Evolutionary conservation across 2,797 vertebrate genomes (phyloP), one percentile per base, ranked within the genome.

Genomic region (Etheostoma perlongum): DNA sequence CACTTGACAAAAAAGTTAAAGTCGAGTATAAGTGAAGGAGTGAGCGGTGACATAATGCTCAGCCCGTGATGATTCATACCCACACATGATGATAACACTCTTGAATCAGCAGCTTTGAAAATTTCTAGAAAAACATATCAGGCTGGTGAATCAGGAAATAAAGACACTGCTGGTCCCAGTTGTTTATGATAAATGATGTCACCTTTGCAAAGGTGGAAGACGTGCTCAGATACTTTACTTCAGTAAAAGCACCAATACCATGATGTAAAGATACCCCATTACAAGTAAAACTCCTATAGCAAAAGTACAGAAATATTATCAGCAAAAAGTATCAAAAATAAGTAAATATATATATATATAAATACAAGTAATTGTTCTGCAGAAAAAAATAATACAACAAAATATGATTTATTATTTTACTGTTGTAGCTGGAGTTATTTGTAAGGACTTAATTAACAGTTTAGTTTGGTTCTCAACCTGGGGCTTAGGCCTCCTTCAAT

Each of bases 121-220:
- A 54, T 3, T 58, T 25, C 13, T 42, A 44, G 18, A 25, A 51
- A 76, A 74, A 9, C 46, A 52, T 19, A 66, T 23, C 21, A 57
- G 54, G 5, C 4, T 61, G 48, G 21, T 76, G 30, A 16, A 57
- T 60, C 48, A 27, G 54, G 55, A 82, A 62, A 63, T n/a, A 51
- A 10, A 62, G 33, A 63, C 7, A 33, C 7, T 0, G 27, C 23
- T 21, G 14, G n/a, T 25, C 48, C 5, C 1, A 9, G 16, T 23
- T 60, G n/a, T 44, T 54, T 0, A 6, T 48, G 44, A n/a, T 9
- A 65, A 5, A 46, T 27, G 18, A 21, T 15, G 9, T n/a, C 40
- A 47, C 44, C 12, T 46, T 16, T 23, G 23, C 1, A 57, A 1
- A 3, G 16, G 33, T 40, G 48, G 48, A 30, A 19, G 14, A 52